Evolutionary conservation across 53 echinoderm and acorn worm species (phyloP).

Genomic region (Echinometra lucunter): DNA sequence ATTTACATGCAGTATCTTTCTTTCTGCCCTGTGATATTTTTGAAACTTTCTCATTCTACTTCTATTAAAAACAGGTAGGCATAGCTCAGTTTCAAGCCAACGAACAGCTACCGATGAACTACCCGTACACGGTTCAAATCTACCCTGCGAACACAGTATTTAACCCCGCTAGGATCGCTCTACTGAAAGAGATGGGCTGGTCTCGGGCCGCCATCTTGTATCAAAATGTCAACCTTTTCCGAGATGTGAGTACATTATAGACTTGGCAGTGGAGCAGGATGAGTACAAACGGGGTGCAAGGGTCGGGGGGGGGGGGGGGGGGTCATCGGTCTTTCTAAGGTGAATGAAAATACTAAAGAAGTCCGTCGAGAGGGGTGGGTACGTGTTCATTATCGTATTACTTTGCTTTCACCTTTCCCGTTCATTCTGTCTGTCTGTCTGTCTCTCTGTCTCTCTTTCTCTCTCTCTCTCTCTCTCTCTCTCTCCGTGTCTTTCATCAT

Average conservation of each 20-base stretch:
- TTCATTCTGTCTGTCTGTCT: too few species aligned
- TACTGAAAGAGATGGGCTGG: conserved; percentile 76
- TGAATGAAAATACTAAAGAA: too few species aligned
- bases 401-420: too few species aligned
- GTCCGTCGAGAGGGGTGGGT: too few species aligned
- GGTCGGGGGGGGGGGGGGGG: too few species aligned
- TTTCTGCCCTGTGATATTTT: neutral
- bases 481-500: too few species aligned
- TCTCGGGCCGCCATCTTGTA: conserved; percentile 77
- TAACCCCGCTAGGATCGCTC: conserved; percentile 82
- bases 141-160: conserved; percentile 80
- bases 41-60: neutral
- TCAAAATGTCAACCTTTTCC: conserved; percentile 75
- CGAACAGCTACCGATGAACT: conserved; percentile 60
- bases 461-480: too few species aligned
- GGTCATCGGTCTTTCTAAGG: too few species aligned
- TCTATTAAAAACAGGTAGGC: conserved; percentile 47
- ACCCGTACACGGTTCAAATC: conserved; percentile 83
- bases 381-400: too few species aligned
- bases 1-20: neutral
- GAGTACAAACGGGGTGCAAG: too few species aligned
- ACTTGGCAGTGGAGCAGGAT: too few species aligned
- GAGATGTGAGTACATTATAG: conserved; percentile 60
- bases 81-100: conserved; percentile 77
- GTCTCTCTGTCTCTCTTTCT: too few species aligned